Evolutionary conservation across 2,113 vertebrate genomes (phyloP).

Genomic region (Vireo altiloquus): DNA sequence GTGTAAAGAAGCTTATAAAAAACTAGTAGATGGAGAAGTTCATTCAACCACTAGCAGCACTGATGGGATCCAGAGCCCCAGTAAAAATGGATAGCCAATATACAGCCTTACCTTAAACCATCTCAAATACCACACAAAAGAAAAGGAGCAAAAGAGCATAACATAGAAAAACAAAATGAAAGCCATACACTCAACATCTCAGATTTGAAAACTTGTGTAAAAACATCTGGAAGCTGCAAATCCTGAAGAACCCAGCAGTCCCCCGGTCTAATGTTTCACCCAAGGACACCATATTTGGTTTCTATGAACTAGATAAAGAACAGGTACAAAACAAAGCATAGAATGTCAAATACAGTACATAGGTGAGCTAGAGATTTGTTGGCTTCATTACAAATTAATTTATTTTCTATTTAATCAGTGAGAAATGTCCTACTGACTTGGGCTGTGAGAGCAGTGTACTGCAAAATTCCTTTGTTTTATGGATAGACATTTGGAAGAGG

Average conservation of each 20-base stretch:
- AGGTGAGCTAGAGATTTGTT: not conserved
- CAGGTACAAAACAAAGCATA: not conserved
- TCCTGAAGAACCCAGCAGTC: not conserved
- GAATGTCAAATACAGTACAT: not conserved
- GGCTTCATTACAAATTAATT: not conserved
- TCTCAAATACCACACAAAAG: constrained; percentile 13
- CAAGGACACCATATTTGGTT: not conserved
- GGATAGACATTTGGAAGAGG: not conserved
- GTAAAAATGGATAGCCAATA: constrained; percentile 9
- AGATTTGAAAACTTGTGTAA: not conserved
- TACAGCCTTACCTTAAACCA: not conserved
- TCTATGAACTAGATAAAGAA: not conserved
- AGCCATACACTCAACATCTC: not conserved
- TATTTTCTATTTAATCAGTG: not conserved
- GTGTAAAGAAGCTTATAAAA: constrained; percentile 3
- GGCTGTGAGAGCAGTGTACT: not conserved
- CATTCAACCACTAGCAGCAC: not conserved
- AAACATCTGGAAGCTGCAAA: constrained; percentile 34
- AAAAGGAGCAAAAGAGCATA: not conserved
- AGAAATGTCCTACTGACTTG: not conserved
- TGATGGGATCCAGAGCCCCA: constrained; percentile 44
- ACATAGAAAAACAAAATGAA: not conserved
- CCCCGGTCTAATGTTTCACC: not conserved
- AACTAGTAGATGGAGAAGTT: not conserved
- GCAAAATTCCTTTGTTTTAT: not conserved